phyloP scores from a whole-genome alignment of 2,797 vertebrate genomes.

The Steatocranus sp. region DNA sequence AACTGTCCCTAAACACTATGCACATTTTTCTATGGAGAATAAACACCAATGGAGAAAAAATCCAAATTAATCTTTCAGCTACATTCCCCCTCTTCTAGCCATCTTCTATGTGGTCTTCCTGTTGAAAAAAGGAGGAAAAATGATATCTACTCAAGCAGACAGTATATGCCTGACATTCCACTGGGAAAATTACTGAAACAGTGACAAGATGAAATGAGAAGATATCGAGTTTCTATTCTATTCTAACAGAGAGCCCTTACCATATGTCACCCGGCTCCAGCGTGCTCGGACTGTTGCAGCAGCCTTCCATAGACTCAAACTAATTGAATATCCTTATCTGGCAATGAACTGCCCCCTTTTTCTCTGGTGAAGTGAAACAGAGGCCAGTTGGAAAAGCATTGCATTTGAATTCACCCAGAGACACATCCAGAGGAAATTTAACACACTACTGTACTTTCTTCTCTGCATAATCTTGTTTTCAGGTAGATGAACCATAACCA shows the following conservation, averaged over 20 bases:
- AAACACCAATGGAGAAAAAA: not conserved
- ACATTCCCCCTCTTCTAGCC: not conserved
- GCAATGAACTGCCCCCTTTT: constrained; percentile 8
- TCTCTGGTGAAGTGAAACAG: constrained; percentile 42
- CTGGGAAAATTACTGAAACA: constrained; percentile 27
- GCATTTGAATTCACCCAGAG: constrained; percentile 44
- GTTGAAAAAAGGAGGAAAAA: not conserved
- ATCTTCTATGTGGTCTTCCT: not conserved
- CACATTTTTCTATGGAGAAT: not conserved
- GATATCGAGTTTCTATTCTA: constrained; percentile 41
- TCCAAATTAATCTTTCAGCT: not conserved
- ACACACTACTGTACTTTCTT: not conserved
- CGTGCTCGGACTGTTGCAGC: constrained; percentile 27
- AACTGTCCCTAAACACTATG: not conserved
- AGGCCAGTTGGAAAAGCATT: constrained; percentile 22
- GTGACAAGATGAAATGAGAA: constrained; percentile 44
- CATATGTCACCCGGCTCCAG: constrained; percentile 36
- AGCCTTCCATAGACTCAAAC: constrained; percentile 21
- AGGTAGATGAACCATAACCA: constrained; percentile 18
- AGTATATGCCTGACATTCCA: constrained; percentile 22
- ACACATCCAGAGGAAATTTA: not conserved
- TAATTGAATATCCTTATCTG: constrained; percentile 72
- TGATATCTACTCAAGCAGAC: not conserved
- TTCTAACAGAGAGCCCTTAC: constrained; percentile 27
- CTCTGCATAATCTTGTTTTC: constrained; percentile 8